Evolutionary conservation across 2,888 invertebrate species (phyloP).

Genomic region (Mesorhabditis spiculigera): DNA sequence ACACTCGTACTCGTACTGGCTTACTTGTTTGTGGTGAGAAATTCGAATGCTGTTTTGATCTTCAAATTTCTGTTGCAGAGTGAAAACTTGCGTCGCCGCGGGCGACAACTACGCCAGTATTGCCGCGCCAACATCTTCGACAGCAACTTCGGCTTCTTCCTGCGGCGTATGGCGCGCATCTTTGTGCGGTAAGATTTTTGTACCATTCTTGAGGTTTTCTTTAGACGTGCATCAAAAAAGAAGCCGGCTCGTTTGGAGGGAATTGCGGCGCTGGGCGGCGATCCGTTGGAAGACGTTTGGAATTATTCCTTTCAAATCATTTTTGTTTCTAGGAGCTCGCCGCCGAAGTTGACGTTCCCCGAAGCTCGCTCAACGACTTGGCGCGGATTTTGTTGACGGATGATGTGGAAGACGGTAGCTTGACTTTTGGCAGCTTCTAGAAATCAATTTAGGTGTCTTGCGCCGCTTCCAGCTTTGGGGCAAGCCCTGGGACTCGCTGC

Average conservation of each 20-base stretch:
- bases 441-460: neutral
- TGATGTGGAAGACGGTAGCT: neutral
- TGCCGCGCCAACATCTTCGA: too few relatives aligned
- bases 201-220: neutral
- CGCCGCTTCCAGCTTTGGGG: slow-evolving; percentile 1
- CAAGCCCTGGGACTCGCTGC: neutral
- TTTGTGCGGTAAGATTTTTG: neutral
- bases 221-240: neutral
- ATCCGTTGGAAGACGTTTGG: neutral
- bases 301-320: neutral
- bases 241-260: slow-evolving; percentile 1
- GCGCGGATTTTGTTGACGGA: neutral
- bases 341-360: neutral
- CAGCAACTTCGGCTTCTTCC: too few relatives aligned
- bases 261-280: neutral
- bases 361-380: neutral
- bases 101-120: too few relatives aligned
- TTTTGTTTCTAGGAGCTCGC: neutral
- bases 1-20: too few relatives aligned
- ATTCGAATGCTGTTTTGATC: neutral
- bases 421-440: neutral
- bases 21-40: too few relatives aligned
- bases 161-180: neutral
- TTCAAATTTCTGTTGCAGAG: neutral
- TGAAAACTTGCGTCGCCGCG: too few relatives aligned